Evolutionary conservation across 2,888 invertebrate genomes (phyloP), one percentile per base, ranked within the genome.

Genomic region (Drosophila lutescens): DNA sequence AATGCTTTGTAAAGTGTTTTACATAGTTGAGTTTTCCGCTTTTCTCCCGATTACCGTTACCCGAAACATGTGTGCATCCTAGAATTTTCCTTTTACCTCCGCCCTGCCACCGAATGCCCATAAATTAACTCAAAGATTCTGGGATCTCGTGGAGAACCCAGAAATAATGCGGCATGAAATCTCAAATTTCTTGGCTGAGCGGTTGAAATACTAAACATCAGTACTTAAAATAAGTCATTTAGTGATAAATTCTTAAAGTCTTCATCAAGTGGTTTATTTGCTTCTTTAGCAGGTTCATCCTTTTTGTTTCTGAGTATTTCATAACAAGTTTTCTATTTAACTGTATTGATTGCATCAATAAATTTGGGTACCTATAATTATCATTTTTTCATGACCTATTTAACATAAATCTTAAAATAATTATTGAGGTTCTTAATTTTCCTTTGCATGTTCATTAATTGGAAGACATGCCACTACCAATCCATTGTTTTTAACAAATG

Each of bases 1-100:
- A 88, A 77, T 71, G 85, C 79, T 77, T 79, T 77, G 76, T 85
- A 76, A 89, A 85, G 87, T 88, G 82, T 74, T 77, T 74, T 74
- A 63, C 70, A 71, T 71, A 63, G 74, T 66, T 79, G 40, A 26
- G 32, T 78, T 62, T 59, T 38, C 62, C 47, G 53, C 57, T 57
- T 57, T 36, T 51, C 36, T 58, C 46, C 38, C 38, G 49, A 36
- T 62, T 57, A 74, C 71, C 78, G 82, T 85, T 87, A 79, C 87
- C 82, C 77, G 77, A 76, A 73, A 69, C 80, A 77, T 65, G 59
- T 75, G 74, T 77, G 66, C 80, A 74, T 76, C 70, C 77, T 32
- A 50, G 57, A 57, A 26, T 36, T 57, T 69, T 32, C 66, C 41
- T 43, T 36, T 12, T 10, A 36, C 50, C 26, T 36, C 58, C 46